Base-by-base conservation (phyloP, 2,113 vertebrate genomes). In the Nothoprocta pentlandii region DNA sequence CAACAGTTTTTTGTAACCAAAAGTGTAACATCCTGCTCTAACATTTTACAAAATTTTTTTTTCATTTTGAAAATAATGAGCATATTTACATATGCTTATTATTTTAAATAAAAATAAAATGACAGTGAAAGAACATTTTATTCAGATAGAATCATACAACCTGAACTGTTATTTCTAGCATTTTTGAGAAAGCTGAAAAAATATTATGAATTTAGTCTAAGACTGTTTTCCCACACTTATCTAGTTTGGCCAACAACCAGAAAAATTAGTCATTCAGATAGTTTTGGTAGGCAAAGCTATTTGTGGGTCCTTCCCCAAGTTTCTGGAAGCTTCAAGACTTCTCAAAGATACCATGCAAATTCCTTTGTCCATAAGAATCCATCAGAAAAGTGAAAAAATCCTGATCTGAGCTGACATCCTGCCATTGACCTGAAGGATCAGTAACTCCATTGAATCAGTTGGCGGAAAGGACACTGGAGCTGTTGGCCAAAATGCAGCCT, bases 161-260 rank as follows among this genome's bases (percentile, higher is more conserved):
- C 22, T 67, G n/a, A 86, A 46, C 83, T 80, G 7, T n/a, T 83
- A 4, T 69, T 87, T 3, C 4, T 76, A 87, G 13, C 5, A 25
- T 46, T 47, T 23, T 25, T 32, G 22, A 59, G 32, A 61, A 86
- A 90, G 44, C 30, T 91, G 70, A 51, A 74, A 85, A 79, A 88
- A 53, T 34, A 61, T 12, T 70, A 36, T 47, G 41, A 28, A 20
- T 74, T 64, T 32, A 26, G 22, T 77, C 22, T 81, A 56, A 88
- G 78, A 56, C 68, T 78, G 23, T 71, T 90, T 58, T 95, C 68
- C 51, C 26, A 17, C 62, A 58, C 54, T 90, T 92, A 86, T 79
- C 77, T 90, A 47, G 19, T 71, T 92, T 93, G 69, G 62, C 75
- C 42, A 51, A 58, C 42, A 86, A 71, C 66, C 64, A 81, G 67